Base-by-base conservation (phyloP, 2,113 vertebrate genomes). In the Otus sunia region DNA sequence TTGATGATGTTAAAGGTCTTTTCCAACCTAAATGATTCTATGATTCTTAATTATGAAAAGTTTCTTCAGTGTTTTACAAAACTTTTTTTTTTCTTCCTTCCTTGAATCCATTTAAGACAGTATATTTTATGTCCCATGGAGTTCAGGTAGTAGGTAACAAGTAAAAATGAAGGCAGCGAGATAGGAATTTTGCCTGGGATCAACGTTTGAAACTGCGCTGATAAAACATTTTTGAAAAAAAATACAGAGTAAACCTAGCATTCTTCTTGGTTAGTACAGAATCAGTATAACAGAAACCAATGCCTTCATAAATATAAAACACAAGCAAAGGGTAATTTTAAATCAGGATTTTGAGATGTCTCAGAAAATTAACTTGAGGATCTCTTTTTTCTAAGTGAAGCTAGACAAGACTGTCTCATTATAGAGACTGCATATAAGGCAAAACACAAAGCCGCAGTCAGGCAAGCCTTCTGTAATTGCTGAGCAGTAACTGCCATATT, bases 1-100 rank as follows among this genome's bases (percentile, higher is more conserved):
- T 47, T 0, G 14, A 43, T 8, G 1, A 21, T 53, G 37, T 30
- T 90, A 52, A 23, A 3, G 27, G 7, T n/a, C 3, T 39, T 76
- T 47, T 60, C 30, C n/a, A 64, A 72, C 27, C 5, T 1, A 50
- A 58, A 78, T 43, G 8, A 50, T 43, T 58, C 17, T 20, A 21
- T 41, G 13, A 73, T 20, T 60, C 37, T 14, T 15, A 36, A 45
- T 15, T 14, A 39, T 18, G 27, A 62, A 26, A 59, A 27, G 5
- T 55, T 32, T 56, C 0, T 47, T 75, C 36, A 47, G 9, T 36
- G 6, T 45, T 82, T 80, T 45, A 87, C 4, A 47, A 43, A 50
- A 47, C 10, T 20, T n/a, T 15, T 39, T 39, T 23, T 45, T 21
- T 47, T 32, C 30, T 26, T 59, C 52, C 52, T 23, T 6, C 23